Conservation (phyloP, 1,140 invertebrate species). For the Drosophila kurseongensis region DNA sequence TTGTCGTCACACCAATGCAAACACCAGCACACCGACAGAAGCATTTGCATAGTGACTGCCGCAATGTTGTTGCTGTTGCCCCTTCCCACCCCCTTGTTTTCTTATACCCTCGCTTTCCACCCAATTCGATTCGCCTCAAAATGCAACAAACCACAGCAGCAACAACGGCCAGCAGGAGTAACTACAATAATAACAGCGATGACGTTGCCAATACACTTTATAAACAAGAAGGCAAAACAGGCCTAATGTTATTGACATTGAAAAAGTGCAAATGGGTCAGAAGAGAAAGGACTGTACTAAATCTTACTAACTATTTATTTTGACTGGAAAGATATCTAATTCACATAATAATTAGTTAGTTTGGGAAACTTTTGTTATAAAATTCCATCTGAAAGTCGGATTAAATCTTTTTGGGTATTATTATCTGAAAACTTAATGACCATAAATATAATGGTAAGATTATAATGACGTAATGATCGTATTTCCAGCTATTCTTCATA, state of each 20-base stretch:
- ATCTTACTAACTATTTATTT: too few relatives aligned
- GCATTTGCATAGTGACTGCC: constrained; percentile 60
- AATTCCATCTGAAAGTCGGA: neutral
- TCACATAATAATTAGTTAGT: too few relatives aligned
- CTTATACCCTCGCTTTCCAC: neutral
- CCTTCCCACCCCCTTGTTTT: neutral
- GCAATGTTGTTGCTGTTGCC: constrained; percentile 29
- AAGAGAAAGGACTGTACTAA: neutral
- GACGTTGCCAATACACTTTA: constrained; percentile 38
- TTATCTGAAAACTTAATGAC: too few relatives aligned
- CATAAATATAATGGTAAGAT: too few relatives aligned
- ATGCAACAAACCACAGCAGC: constrained; percentile 34
- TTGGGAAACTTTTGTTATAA: neutral
- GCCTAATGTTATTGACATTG: constrained; percentile 42
- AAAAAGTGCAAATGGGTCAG: neutral
- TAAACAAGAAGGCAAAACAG: constrained; percentile 7
- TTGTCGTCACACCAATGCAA: constrained; percentile 67
- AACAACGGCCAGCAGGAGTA: constrained; percentile 4
- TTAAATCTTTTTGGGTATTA: too few relatives aligned
- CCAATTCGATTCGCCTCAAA: constrained; percentile 57
- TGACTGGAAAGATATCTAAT: too few relatives aligned
- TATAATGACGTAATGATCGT: too few relatives aligned
- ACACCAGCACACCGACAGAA: constrained; percentile 34
- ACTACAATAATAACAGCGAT: constrained; percentile 24
- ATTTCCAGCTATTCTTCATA: too few relatives aligned